These are phyloP conservation scores for Drosophila mimetica DNA, from an alignment of 2,888 invertebrate genomes.

Conservation along the genomic window DNA sequence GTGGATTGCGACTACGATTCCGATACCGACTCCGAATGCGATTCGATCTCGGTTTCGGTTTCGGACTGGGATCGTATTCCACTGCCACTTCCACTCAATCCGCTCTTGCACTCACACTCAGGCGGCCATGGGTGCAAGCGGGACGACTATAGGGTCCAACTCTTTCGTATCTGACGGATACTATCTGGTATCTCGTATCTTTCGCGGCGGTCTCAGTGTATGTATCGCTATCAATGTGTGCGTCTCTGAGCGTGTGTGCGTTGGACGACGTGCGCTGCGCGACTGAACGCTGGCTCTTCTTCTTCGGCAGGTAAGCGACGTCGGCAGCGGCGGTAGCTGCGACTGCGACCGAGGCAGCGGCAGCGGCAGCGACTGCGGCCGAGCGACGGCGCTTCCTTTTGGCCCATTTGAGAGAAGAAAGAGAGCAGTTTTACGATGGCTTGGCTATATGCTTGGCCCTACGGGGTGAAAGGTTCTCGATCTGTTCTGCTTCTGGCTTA, in stretches of 20 bases:
- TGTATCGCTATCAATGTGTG: conserved; percentile 2
- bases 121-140: conserved; percentile 33
- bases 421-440: conserved; percentile 23
- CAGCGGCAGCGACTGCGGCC: conserved; percentile 13
- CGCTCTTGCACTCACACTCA: conserved; percentile 30
- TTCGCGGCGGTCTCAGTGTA: not conserved
- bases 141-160: conserved; percentile 42
- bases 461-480: conserved; percentile 44
- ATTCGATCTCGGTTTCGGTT: too few species aligned
- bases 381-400: conserved; percentile 42
- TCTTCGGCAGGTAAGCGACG: conserved; percentile 44
- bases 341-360: conserved; percentile 12
- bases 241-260: conserved; percentile 35
- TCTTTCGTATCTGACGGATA: conserved; percentile 19
- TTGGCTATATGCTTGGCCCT: conserved; percentile 21
- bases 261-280: conserved; percentile 51
- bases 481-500: not conserved
- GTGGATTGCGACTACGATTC: conserved; percentile 13
- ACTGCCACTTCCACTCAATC: conserved; percentile 20
- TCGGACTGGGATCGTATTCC: conserved; percentile 1
- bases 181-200: conserved; percentile 6
- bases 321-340: conserved; percentile 10
- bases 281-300: conserved; percentile 46
- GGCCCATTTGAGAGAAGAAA: conserved; percentile 40
- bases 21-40: conserved; percentile 9